phyloP scores from a whole-genome alignment of 1,140 invertebrate species.

The Sesamia nonagrioides region DNA sequence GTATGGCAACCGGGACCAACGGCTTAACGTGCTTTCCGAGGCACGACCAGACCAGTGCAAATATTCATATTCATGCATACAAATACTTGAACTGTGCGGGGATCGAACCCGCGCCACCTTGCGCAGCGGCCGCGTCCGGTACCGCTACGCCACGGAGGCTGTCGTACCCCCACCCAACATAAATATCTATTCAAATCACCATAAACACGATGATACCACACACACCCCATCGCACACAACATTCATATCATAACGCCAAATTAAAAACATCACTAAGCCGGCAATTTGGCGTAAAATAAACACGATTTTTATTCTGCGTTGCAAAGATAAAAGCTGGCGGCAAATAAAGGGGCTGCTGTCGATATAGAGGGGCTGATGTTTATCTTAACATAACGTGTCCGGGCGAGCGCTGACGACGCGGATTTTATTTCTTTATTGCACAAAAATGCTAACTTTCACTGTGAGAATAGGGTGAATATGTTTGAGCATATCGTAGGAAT shows the following conservation, averaged over 20 bases:
- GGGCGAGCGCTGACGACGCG: conserved; percentile 67
- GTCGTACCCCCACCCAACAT: neutral
- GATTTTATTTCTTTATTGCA: conserved; percentile 76
- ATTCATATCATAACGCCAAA: conserved; percentile 47
- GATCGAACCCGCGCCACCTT: too few species aligned
- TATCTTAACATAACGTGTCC: conserved; percentile 64
- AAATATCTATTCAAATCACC: conserved; percentile 17
- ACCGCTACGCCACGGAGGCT: too few species aligned
- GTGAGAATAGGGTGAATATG: conserved; percentile 53
- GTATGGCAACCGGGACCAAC: too few species aligned
- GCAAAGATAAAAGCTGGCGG: conserved; percentile 51
- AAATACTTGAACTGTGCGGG: too few species aligned
- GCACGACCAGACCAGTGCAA: too few species aligned
- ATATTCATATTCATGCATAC: too few species aligned
- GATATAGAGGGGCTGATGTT: conserved; percentile 64
- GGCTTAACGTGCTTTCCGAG: too few species aligned
- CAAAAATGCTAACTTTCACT: conserved; percentile 73
- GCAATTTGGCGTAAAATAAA: conserved; percentile 47
- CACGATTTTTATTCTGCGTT: conserved; percentile 55
- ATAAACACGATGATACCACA: neutral
- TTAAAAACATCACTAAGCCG: conserved; percentile 45
- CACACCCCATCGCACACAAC: neutral
- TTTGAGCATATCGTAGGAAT: conserved; percentile 22
- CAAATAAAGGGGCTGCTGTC: conserved; percentile 71
- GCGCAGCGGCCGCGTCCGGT: too few species aligned